Evolutionary conservation across 1,140 invertebrate genomes (phyloP), one percentile per base, ranked within the genome.

Genomic region (Gryllus bimaculatus): DNA sequence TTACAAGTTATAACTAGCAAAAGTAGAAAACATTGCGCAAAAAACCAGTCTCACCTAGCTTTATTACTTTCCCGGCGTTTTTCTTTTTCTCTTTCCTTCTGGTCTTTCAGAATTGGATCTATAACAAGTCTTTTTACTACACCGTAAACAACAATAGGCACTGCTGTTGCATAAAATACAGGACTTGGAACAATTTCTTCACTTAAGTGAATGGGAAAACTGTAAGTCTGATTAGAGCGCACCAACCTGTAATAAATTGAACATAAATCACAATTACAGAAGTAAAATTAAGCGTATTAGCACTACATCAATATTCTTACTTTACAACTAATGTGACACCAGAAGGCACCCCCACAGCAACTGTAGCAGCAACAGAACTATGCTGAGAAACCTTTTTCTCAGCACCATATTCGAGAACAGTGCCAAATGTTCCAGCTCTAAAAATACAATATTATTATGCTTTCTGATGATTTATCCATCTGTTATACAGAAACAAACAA

Each of bases 361-460:
- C 92, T 0, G 93, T 89, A 8, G 96, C 96, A 6, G 94, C 92
- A 2, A 98, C 85, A n/a, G 91, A 92, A 82, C 94, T 97, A 82
- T 96, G 94, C 84, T 96, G 91, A 0, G 96, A 96, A 18, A 98
- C 90, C 86, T 95, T 96, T 82, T 97, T 98, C 83, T 98, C 95
- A 48, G 93, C 92, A 0, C 96, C 96, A 85, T 97, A 98, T 84
- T 98, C 96, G 0, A 96, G 85, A 79, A 94, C 88, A 5, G 91
- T 92, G 47, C 96, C 96, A 85, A 96, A 94, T 8, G 95, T 95
- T 21, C 96, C 96, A 81, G 91, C 87, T 86, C 95, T 97, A 79
- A 18, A 81, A 81, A 79, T 54, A 79, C 13, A 78, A 12, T 74
- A 8, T 15, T 74, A 75, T 75, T 75, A 15, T 21, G 39, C 20